Evolutionary conservation across 2,113 vertebrate species (phyloP), one percentile per base, ranked within the genome.

Genomic region (Ochotona curzoniae): DNA sequence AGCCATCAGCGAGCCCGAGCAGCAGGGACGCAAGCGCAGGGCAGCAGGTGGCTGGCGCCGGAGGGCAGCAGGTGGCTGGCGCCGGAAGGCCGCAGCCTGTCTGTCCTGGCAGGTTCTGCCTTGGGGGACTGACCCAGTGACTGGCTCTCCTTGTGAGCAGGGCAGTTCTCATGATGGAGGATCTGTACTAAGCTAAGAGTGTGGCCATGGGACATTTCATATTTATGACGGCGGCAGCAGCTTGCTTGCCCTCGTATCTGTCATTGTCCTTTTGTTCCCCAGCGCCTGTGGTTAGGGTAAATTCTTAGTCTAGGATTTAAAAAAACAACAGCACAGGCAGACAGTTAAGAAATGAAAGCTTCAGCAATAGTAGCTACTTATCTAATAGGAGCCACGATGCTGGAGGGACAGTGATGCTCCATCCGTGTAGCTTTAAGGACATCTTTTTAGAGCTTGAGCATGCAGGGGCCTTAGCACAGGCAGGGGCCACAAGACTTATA

Each of bases 11-110:
- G 23, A 7, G 13, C 9, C 49, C 57, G 28, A 79, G 28, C 15
- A 28, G 5, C 1, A 0, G 26, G 47, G 25, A 13, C 15, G 35
- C 60, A 4, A 44, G 7, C 17, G 2, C 0, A 13, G 14, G 13
- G 21, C 30, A 69, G 5, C 5, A 9, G 51, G 23, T 0, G 2
- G 20, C 8, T 60, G 6, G 6, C 13, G 15, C 12, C 10, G 60
- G 57, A 15, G 10, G 4, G 12, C 1, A 25, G 23, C 32, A 44
- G 15, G 23, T 0, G 2, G 20, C 8, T 60, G 6, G 6, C 13
- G 15, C 12, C 10, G 60, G 57, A 15, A 13, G 4, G 12, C 1
- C 28, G 23, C 32, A 44, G 15, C 38, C 38, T 2, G n/a, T 75
- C 20, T 21, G 5, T 4, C 8, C 51, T 20, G 1, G 8, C 38